A percentile compares a stretch with the other conserved stretches of the same genome.
Evolutionary conservation across 2,888 invertebrate species (phyloP).

Genomic region (Eutolmus rufibarbis): DNA sequence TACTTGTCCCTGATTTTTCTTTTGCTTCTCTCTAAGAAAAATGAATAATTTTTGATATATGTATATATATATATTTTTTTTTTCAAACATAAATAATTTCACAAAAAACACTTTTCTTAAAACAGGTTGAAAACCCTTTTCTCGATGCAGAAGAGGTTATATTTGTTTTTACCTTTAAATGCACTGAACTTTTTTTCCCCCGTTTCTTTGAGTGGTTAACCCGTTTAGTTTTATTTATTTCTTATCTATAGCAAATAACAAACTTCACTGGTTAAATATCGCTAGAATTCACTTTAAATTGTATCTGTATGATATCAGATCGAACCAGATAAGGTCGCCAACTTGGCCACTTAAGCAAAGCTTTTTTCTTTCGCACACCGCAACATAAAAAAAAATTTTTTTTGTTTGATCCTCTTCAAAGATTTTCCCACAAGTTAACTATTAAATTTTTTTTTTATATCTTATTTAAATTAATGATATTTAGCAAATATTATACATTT

Average conservation of each 20-base stretch:
- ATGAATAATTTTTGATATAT: background rate
- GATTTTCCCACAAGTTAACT: background rate
- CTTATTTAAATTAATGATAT: background rate
- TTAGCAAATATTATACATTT: background rate
- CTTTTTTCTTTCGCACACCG: constrained; percentile 3
- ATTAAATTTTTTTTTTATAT: background rate
- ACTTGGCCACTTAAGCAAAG: constrained; percentile 12
- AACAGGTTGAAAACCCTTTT: background rate
- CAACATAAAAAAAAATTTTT: background rate
- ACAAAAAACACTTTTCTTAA: background rate
- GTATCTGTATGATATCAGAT: background rate
- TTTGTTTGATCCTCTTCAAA: background rate
- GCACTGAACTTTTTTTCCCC: background rate
- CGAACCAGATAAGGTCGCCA: background rate
- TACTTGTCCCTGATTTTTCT: constrained; percentile 1
- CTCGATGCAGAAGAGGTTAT: background rate
- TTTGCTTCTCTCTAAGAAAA: background rate
- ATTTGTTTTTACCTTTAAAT: background rate
- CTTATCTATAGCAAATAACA: background rate
- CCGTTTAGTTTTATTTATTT: background rate
- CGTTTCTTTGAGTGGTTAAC: background rate
- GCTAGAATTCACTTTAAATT: background rate
- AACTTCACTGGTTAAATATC: background rate
- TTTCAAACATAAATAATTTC: too few species aligned
- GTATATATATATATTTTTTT: background rate